Evolutionary conservation across 2,888 invertebrate species (phyloP).

Genomic region (Trissolcus japonicus): DNA sequence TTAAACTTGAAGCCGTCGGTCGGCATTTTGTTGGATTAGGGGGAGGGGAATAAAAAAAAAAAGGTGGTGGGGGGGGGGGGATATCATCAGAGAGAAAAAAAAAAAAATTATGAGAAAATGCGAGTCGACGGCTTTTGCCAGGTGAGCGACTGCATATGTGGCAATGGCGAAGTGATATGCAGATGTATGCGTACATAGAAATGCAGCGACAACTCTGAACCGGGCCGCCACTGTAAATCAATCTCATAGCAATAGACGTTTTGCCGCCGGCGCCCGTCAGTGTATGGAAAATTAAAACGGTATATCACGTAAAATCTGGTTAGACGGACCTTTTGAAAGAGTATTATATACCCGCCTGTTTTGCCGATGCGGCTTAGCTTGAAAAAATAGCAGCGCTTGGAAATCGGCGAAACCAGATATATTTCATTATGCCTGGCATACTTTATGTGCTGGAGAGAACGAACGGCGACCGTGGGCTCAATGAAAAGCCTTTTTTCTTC

Average conservation of each 20-base stretch:
- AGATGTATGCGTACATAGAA: constrained; percentile 53
- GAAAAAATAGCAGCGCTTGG: constrained; percentile 25
- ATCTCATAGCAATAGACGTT: constrained; percentile 67
- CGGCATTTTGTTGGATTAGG: constrained; percentile 30
- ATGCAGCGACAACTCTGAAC: constrained; percentile 52
- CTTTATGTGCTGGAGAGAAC: constrained; percentile 31
- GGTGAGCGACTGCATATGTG: constrained; percentile 39
- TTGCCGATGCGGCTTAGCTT: constrained; percentile 34
- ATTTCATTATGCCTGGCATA: constrained; percentile 55
- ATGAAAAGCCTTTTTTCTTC: constrained; percentile 29
- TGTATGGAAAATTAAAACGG: constrained; percentile 72
- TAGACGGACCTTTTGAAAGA: constrained; percentile 65
- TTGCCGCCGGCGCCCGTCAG: constrained; percentile 59
- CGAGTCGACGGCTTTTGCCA: constrained; percentile 38
- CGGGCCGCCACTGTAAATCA: constrained; percentile 65
- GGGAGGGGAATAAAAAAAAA: constrained; percentile 8
- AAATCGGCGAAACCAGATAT: constrained; percentile 40
- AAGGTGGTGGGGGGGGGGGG: neutral
- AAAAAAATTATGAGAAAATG: constrained; percentile 38
- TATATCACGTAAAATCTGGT: constrained; percentile 68
- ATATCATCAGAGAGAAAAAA: constrained; percentile 15
- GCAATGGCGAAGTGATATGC: constrained; percentile 42
- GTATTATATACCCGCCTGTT: constrained; percentile 61
- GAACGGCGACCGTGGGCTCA: constrained; percentile 6
- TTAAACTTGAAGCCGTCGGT: constrained; percentile 24